Conservation (phyloP, 2,797 vertebrate species). For the Morelia viridis region DNA sequence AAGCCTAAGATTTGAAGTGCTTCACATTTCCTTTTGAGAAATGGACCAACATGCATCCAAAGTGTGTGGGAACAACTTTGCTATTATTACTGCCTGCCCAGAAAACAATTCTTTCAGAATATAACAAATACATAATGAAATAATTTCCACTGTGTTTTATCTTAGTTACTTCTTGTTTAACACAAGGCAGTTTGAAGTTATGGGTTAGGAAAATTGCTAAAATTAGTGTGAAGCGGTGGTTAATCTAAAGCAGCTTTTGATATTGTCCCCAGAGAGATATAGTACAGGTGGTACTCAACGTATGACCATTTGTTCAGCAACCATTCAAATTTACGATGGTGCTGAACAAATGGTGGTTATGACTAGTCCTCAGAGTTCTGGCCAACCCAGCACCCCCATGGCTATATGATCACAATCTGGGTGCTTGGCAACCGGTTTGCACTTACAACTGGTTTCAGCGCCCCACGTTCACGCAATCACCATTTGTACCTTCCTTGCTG, state of each 20-base stretch:
- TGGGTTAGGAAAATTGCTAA: background rate
- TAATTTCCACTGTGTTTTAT: background rate
- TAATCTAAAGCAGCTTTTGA: background rate
- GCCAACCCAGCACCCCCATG: background rate
- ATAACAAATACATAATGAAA: background rate
- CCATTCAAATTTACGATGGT: background rate
- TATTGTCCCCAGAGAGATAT: background rate
- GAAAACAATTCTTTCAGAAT: background rate
- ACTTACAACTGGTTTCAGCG: background rate
- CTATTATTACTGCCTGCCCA: background rate
- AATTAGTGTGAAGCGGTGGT: background rate
- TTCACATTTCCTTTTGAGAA: background rate
- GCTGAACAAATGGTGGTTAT: background rate
- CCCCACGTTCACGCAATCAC: background rate
- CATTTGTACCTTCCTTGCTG: background rate
- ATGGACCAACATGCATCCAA: background rate
- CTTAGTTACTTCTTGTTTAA: background rate
- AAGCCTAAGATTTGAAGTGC: background rate
- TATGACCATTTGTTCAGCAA: too few species aligned
- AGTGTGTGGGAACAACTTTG: background rate
- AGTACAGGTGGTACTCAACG: background rate
- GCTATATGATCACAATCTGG: background rate
- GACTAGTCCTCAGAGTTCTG: background rate
- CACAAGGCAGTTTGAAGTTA: background rate
- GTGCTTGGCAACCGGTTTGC: background rate